phyloP scores from a whole-genome alignment of 2,797 vertebrate species.

The Cygnus olor region DNA sequence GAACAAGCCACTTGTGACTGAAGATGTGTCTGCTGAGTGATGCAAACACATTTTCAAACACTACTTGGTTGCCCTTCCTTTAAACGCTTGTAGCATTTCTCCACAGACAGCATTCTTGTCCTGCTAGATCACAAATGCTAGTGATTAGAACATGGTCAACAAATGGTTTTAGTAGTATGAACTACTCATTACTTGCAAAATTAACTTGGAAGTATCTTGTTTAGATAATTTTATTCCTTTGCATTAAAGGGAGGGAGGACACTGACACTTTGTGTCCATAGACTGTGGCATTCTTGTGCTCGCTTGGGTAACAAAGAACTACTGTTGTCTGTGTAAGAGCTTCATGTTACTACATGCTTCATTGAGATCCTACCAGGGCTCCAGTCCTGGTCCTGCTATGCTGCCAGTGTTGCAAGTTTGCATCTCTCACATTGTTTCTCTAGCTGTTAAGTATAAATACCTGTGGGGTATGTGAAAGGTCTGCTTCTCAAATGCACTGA shows the following conservation, averaged over 20 bases:
- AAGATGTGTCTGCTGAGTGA: neutral
- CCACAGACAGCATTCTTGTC: neutral
- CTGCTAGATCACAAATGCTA: neutral
- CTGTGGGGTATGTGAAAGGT: neutral
- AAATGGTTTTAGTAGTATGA: neutral
- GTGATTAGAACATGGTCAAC: neutral
- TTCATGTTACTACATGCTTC: neutral
- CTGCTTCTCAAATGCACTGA: neutral
- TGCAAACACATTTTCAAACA: neutral
- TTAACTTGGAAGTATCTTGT: neutral
- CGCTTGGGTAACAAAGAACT: neutral
- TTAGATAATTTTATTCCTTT: neutral
- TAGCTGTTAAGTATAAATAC: neutral
- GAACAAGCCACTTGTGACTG: neutral
- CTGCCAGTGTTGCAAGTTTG: neutral
- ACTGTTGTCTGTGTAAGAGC: neutral
- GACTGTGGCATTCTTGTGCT: neutral
- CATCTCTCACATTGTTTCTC: neutral
- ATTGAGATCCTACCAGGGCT: neutral
- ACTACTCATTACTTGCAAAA: neutral
- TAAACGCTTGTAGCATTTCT: neutral
- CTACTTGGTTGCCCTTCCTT: neutral
- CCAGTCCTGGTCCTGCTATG: neutral
- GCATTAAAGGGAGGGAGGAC: neutral
- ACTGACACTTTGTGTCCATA: neutral